Base-by-base conservation (phyloP, 2,113 vertebrate genomes). In the Protobothrops flavoviridis region DNA sequence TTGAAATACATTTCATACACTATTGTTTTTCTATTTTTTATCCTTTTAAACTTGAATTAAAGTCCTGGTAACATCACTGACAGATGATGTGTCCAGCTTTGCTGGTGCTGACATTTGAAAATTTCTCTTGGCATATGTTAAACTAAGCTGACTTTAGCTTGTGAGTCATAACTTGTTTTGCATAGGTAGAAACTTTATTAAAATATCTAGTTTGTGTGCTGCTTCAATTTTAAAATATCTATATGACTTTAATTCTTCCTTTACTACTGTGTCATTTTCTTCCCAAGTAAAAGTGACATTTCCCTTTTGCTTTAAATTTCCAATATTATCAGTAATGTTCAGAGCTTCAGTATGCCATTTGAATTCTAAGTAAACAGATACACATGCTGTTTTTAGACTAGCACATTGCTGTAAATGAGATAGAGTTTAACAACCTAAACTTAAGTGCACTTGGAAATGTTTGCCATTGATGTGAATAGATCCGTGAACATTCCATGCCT, bases 121-220 rank as follows among this genome's bases (percentile, higher is more conserved):
- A 89, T 89, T 89, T 24, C 17, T 92, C 59, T 29, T 88, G 50
- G 87, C 87, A 45, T 64, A 89, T 89, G 50, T 56, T 89, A 45
- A 43, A 26, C 87, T 92, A n/a, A 43, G 39, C 92, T 92, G 50
- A 24, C 86, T 92, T 92, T 92, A 89, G 64, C 52, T 85, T 92
- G 5, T 92, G 92, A 92, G 64, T 92, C 92, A 92, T 92, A 56
- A 45, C 39, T 53, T 89, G 52, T 52, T 39, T 92, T 89, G 33
- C 45, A 55, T 56, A 39, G 29, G 23, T 52, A 10, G 43, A 59
- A 26, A 85, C 64, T 74, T 55, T 43, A 29, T 5, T 50, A 33
- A 56, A n/a, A 21, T n/a, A 88, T 74, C 59, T 48, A 45, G 23
- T 89, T 89, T 85, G 29, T 8, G 48, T 39, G 20, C 52, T 48